Evolutionary conservation across 2,113 vertebrate species (phyloP).

Genomic region (Amphiprion ocellaris): DNA sequence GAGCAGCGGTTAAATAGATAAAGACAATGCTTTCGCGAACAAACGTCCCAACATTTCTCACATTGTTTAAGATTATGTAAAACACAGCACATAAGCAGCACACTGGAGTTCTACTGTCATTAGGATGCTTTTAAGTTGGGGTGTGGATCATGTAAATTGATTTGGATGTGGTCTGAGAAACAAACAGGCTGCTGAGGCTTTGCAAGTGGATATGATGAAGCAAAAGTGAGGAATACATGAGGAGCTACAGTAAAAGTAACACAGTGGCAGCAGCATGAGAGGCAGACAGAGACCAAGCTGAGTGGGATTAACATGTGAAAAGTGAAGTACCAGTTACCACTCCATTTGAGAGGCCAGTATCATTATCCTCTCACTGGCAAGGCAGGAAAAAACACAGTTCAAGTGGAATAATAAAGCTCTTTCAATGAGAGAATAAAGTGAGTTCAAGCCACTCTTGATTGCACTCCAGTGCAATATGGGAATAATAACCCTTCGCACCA

Average conservation of each 20-base stretch:
- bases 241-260: slow-evolving; percentile 44
- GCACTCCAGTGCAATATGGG: slow-evolving; percentile 69
- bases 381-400: slow-evolving; percentile 70
- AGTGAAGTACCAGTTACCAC: slow-evolving; percentile 80
- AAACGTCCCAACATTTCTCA: background rate
- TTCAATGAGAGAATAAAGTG: slow-evolving; percentile 75
- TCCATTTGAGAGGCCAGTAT: slow-evolving; percentile 76
- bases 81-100: background rate
- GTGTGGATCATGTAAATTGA: background rate
- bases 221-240: slow-evolving; percentile 36
- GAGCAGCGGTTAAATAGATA: slow-evolving; percentile 40
- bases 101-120: background rate
- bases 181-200: background rate
- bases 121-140: slow-evolving; percentile 6
- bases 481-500: slow-evolving; percentile 57
- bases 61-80: slow-evolving; percentile 4
- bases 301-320: slow-evolving; percentile 79
- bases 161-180: slow-evolving; percentile 13
- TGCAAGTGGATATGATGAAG: slow-evolving; percentile 8
- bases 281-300: slow-evolving; percentile 58
- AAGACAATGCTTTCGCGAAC: background rate
- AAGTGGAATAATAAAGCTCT: slow-evolving; percentile 82
- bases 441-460: slow-evolving; percentile 81
- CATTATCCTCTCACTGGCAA: slow-evolving; percentile 78
- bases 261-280: slow-evolving; percentile 40